A percentile compares a stretch with the other conserved stretches of the same genome.
These are phyloP conservation scores for Beaufortia kweichowensis DNA, from an alignment of 2,113 vertebrate genomes.

Conservation along the genomic window DNA sequence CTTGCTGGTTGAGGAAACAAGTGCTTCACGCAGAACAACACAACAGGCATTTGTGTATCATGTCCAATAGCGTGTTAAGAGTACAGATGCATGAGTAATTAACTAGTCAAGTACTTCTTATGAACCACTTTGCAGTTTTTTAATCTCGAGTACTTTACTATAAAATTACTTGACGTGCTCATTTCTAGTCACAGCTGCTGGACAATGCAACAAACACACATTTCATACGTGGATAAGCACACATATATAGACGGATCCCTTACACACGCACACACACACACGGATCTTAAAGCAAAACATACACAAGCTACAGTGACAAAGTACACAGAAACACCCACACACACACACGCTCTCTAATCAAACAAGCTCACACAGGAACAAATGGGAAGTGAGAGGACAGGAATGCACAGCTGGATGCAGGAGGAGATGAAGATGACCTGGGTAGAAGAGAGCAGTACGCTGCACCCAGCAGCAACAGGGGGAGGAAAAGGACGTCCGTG, in stretches of 20 bases:
- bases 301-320: not conserved
- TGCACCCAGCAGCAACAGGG: slow-evolving; percentile 60
- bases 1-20: slow-evolving; percentile 5
- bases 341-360: not conserved
- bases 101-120: slow-evolving; percentile 10
- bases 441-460: slow-evolving; percentile 54
- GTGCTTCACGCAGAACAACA: slow-evolving; percentile 49
- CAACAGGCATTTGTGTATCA: slow-evolving; percentile 51
- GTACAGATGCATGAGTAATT: not conserved
- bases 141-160: too few species aligned
- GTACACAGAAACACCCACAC: not conserved
- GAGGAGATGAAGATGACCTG: slow-evolving; percentile 69
- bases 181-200: slow-evolving; percentile 44
- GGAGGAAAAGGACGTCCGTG: slow-evolving; percentile 60
- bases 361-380: slow-evolving; percentile 1
- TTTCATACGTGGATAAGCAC: too few species aligned
- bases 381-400: slow-evolving; percentile 33
- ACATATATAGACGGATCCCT: not conserved
- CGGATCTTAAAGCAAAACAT: not conserved
- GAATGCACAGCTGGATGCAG: slow-evolving; percentile 56
- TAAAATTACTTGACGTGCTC: too few species aligned
- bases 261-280: not conserved
- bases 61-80: slow-evolving; percentile 46
- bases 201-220: slow-evolving; percentile 33
- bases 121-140: too few species aligned